A percentile compares a stretch with the other conserved stretches of the same genome.
Evolutionary conservation across 2,113 vertebrate genomes (phyloP).

Genomic region (Triplophysa rosa): DNA sequence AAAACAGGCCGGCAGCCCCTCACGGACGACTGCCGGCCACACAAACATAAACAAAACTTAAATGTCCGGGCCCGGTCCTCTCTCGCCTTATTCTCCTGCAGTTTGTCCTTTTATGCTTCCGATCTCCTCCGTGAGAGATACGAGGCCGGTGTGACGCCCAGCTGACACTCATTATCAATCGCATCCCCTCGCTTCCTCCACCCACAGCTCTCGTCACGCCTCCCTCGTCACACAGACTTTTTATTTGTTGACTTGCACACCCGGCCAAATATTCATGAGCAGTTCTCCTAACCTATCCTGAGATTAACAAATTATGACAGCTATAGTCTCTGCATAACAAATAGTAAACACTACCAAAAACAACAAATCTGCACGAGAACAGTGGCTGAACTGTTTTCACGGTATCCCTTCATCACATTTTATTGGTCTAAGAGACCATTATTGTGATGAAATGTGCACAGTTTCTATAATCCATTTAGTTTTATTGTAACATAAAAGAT

Average conservation of each 20-base stretch:
- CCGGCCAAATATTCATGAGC: background rate
- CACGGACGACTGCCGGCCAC: too few relatives aligned
- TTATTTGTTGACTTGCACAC: constrained; percentile 1
- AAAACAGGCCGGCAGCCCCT: too few relatives aligned
- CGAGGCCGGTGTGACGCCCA: too few relatives aligned
- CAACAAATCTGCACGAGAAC: background rate
- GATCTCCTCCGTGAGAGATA: too few relatives aligned
- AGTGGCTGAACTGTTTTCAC: background rate
- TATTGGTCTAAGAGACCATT: background rate
- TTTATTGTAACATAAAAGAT: constrained; percentile 9
- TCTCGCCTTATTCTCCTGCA: too few relatives aligned
- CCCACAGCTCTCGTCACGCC: too few relatives aligned
- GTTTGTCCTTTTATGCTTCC: too few relatives aligned
- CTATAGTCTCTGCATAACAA: background rate
- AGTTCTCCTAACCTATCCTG: background rate
- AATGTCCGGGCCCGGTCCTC: too few relatives aligned
- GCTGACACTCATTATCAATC: too few relatives aligned
- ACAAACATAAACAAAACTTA: too few relatives aligned
- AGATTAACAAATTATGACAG: constrained; percentile 18
- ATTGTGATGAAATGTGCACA: background rate
- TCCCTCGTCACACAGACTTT: too few relatives aligned
- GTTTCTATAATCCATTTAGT: background rate
- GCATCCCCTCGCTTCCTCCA: too few relatives aligned
- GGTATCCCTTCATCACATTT: background rate
- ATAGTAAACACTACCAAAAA: background rate